phyloP scores from a whole-genome alignment of 2,113 vertebrate species.

The Labeo catla region DNA sequence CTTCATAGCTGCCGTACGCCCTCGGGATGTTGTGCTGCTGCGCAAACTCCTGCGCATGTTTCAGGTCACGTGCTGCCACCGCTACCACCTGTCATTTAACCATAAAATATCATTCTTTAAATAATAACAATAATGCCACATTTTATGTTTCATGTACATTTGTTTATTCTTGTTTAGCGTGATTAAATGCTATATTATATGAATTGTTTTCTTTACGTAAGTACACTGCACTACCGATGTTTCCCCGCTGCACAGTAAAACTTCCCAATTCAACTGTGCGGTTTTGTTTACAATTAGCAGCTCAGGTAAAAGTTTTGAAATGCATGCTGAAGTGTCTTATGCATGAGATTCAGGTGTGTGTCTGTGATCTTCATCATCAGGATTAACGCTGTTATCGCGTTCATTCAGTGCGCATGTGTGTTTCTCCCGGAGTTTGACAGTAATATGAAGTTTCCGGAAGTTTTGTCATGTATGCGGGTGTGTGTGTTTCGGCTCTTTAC shows the following conservation, averaged over 20 bases:
- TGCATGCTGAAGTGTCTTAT: too few relatives aligned
- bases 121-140: neutral
- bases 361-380: neutral
- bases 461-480: neutral
- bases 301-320: neutral
- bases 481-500: conserved; percentile 65
- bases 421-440: neutral
- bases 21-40: conserved; percentile 73
- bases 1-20: conserved; percentile 81
- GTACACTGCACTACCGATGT: neutral
- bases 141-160: neutral
- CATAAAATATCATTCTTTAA: neutral
- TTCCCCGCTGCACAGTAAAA: neutral
- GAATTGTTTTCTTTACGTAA: neutral
- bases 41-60: conserved; percentile 80
- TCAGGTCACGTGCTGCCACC: conserved; percentile 79
- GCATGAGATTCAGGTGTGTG: neutral
- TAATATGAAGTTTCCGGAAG: neutral
- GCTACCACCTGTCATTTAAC: conserved; percentile 76
- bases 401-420: neutral
- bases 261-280: neutral
- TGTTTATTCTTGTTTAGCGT: neutral
- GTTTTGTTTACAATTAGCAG: neutral
- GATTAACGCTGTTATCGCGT: neutral
- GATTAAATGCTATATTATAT: neutral